Base-by-base conservation (phyloP, 1,140 invertebrate species). In the Zaprionus davidi region DNA sequence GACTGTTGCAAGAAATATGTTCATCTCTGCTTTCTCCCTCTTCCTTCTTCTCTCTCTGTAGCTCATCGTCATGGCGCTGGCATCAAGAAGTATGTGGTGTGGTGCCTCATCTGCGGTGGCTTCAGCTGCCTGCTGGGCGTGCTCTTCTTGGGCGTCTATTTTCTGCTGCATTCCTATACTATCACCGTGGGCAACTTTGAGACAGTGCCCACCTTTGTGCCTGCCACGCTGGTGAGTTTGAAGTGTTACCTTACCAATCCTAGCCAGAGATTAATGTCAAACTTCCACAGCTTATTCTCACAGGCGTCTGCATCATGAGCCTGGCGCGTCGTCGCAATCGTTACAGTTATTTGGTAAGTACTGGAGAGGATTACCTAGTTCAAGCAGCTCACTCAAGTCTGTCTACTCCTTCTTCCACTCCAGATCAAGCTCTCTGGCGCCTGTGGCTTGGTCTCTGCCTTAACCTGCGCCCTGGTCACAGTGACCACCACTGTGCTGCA, bases 401-500 rank as follows among this genome's bases (percentile, higher is more conserved):
- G 0, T 34, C 12, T 17, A 7, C 28, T 11, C 6, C 12, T 3
- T 1, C 7, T 7, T 56, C 15, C n/a, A 12, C 9, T 49, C 0
- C 26, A 97, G 97, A 97, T 98, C 78, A 98, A 98, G 93, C 94
- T 97, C 36, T 97, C 96, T 46, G 97, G 97, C 5, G 95, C 96
- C 2, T 97, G 96, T 90, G 97, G 96, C 73, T 93, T 98, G 22
- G 95, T 97, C 3, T 97, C 96, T 79, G 97, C 97, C 1, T 93
- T 97, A 36, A 96, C 97, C 1, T 98, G 97, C 91, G 96, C 97
- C 13, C 93, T 97, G 53, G 97, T 98, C 46, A 98, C 97, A 11
- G 97, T 98, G 17, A 98, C 97, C 2, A 98, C 97, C 0, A 98
- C 97, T 0, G 97, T 98, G n/a, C 96, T 98, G 66, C 97, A 98